Evolutionary conservation across 2,888 invertebrate species (phyloP).

Genomic region (Phasia obesa): DNA sequence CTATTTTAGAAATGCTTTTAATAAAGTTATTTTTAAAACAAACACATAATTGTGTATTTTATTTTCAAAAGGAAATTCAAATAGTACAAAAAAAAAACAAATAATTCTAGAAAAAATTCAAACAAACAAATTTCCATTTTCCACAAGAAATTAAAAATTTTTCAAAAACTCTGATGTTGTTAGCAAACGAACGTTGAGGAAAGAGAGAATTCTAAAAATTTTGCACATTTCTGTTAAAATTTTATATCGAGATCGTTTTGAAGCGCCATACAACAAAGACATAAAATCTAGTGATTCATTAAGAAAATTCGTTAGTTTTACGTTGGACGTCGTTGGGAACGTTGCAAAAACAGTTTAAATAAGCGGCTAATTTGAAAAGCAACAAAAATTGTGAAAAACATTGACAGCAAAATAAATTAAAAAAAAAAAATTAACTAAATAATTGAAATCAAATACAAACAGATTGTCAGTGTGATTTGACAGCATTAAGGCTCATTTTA

Average conservation of each 20-base stretch:
- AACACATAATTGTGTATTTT: constrained; percentile 34
- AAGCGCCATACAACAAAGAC: constrained; percentile 38
- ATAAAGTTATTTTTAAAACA: constrained; percentile 60
- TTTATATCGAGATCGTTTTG: constrained; percentile 14
- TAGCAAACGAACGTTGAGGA: constrained; percentile 9
- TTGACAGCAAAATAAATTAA: constrained; percentile 2
- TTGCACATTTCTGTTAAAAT: constrained; percentile 32
- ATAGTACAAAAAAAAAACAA: constrained; percentile 37
- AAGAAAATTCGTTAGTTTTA: constrained; percentile 70
- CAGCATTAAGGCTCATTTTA: constrained; percentile 38
- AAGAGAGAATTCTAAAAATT: constrained; percentile 32
- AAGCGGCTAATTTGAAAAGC: constrained; percentile 26
- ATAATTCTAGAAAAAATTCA: constrained; percentile 64
- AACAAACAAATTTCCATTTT: constrained; percentile 36
- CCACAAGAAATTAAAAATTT: constrained; percentile 25
- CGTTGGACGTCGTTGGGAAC: constrained; percentile 67
- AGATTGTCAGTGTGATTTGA: constrained; percentile 35
- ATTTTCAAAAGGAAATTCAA: constrained; percentile 37
- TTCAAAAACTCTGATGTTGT: background rate
- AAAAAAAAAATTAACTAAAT: constrained; percentile 13
- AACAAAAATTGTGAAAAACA: constrained; percentile 15
- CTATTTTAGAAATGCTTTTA: constrained; percentile 34
- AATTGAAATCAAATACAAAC: background rate
- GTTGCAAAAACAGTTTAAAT: constrained; percentile 46
- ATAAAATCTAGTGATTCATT: constrained; percentile 73